Conservation (phyloP, 2,888 invertebrate genomes). For the Phyllotreta cruciferae region DNA sequence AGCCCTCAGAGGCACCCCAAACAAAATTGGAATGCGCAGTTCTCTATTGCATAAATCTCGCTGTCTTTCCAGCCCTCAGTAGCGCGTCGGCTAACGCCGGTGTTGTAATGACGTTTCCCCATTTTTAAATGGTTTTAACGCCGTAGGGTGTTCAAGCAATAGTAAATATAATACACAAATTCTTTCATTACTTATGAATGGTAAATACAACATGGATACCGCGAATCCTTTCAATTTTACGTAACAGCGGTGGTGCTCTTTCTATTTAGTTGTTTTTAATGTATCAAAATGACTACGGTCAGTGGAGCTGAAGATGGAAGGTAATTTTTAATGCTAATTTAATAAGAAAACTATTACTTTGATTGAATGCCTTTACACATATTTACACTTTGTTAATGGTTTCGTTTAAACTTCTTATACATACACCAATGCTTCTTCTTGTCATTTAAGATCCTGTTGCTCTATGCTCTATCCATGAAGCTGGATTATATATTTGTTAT, state of each 20-base stretch:
- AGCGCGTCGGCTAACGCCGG: conserved; percentile 50
- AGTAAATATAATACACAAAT: background rate
- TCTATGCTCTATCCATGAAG: too few species aligned
- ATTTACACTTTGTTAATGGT: too few species aligned
- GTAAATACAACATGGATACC: too few species aligned
- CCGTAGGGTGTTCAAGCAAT: conserved; percentile 2
- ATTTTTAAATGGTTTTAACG: conserved; percentile 4
- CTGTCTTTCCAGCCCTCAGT: conserved; percentile 41
- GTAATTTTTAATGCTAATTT: background rate
- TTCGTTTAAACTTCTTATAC: too few species aligned
- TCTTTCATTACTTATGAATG: too few species aligned
- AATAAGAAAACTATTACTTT: too few species aligned
- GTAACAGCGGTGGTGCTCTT: too few species aligned
- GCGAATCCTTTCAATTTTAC: background rate
- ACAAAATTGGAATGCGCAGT: conserved; percentile 34
- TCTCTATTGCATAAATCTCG: conserved; percentile 27
- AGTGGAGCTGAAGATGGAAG: conserved; percentile 16
- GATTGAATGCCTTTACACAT: too few species aligned
- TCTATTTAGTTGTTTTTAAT: conserved; percentile 1
- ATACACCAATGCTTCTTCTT: too few species aligned
- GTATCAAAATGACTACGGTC: conserved; percentile 7
- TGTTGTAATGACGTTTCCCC: conserved; percentile 3
- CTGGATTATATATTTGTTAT: too few species aligned
- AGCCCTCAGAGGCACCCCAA: conserved; percentile 33
- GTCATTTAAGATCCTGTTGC: too few species aligned